Percentiles rank a stretch among this genome's conserved stretches.
phyloP scores from a whole-genome alignment of 2,113 vertebrate genomes.

The Lontra canadensis region DNA sequence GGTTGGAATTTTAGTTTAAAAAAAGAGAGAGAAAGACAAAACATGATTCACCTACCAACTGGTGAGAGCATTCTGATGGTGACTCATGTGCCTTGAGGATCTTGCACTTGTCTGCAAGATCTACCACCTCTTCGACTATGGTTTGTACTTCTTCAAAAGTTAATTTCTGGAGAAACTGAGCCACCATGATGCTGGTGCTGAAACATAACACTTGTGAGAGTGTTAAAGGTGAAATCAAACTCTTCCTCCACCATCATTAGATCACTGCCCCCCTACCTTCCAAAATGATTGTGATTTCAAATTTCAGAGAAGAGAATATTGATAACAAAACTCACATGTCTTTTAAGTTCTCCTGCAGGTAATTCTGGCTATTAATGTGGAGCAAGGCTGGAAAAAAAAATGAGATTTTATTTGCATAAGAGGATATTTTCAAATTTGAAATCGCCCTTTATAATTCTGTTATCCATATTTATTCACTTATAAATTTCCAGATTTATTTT shows the following conservation, averaged over 20 bases:
- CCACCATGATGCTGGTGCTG: slow-evolving; percentile 62
- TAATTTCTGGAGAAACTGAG: slow-evolving; percentile 67
- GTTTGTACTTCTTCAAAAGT: slow-evolving; percentile 22
- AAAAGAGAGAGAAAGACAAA: background rate
- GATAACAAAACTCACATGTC: slow-evolving; percentile 17
- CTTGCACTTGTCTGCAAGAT: background rate
- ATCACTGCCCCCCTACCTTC: background rate
- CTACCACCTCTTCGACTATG: slow-evolving; percentile 25
- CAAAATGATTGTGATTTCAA: background rate
- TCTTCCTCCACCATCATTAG: background rate
- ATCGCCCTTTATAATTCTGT: background rate
- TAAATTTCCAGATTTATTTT: background rate
- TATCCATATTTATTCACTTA: background rate
- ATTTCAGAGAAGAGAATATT: background rate
- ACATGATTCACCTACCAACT: background rate
- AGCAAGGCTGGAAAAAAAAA: background rate
- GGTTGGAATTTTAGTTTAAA: background rate
- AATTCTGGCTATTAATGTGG: background rate
- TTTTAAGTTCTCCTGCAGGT: slow-evolving; percentile 31
- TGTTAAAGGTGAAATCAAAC: background rate
- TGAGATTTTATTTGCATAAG: background rate
- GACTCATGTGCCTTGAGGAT: background rate
- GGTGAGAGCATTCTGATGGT: slow-evolving; percentile 25
- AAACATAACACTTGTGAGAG: accelerated
- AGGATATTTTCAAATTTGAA: background rate